Percentiles rank a stretch among this genome's conserved stretches.
Conservation (phyloP, 2,797 vertebrate genomes). For the Thamnophis elegans region DNA sequence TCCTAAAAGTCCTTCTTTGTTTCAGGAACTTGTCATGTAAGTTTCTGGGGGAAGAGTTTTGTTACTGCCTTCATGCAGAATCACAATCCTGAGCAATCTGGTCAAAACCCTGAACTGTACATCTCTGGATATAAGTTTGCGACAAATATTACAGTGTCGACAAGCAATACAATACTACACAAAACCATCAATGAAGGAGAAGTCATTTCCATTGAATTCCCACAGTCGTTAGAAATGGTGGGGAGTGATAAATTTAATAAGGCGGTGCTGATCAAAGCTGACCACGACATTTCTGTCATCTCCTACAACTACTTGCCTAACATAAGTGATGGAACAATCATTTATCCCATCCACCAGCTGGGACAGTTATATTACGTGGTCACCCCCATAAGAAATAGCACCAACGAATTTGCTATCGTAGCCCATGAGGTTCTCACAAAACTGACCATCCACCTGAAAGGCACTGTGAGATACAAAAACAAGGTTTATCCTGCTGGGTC, state of each 20-base stretch:
- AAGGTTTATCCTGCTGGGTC: constrained; percentile 2
- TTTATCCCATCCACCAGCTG: neutral
- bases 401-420: neutral
- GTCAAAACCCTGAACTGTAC: neutral
- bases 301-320: constrained; percentile 58
- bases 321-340: constrained; percentile 28
- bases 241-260: constrained; percentile 48
- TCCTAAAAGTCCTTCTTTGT: neutral
- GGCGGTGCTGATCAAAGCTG: constrained; percentile 65
- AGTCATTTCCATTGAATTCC: constrained; percentile 50
- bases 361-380: neutral
- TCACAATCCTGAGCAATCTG: fast-evolving
- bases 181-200: constrained; percentile 35
- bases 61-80: neutral
- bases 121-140: neutral
- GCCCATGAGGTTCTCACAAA: neutral
- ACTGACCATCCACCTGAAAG: neutral
- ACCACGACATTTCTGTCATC: constrained; percentile 59
- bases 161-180: constrained; percentile 23
- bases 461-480: constrained; percentile 45
- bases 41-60: neutral
- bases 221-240: constrained; percentile 52
- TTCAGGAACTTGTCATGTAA: neutral
- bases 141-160: constrained; percentile 37
- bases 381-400: neutral